phyloP scores from a whole-genome alignment of 2,797 vertebrate genomes.

The Chelon auratus region DNA sequence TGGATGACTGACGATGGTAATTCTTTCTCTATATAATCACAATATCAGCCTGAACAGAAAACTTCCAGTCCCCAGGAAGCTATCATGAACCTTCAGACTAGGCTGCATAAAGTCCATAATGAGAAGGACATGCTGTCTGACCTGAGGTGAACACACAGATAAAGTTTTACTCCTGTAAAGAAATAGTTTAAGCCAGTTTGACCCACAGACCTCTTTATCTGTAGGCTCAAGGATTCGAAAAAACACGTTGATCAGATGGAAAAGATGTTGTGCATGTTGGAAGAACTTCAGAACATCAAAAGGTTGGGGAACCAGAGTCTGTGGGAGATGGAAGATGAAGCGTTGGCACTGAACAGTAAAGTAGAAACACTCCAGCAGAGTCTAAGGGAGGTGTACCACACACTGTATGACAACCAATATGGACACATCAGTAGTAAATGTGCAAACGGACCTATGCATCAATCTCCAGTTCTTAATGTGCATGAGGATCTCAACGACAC shows the following conservation, averaged over 20 bases:
- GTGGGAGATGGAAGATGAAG: constrained; percentile 78
- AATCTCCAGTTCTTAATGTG: constrained; percentile 63
- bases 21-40: constrained; percentile 8
- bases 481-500: constrained; percentile 50
- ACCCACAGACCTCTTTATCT: constrained; percentile 43
- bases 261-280: constrained; percentile 82
- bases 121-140: constrained; percentile 81
- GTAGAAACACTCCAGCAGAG: constrained; percentile 73
- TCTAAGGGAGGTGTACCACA: constrained; percentile 77
- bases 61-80: constrained; percentile 68
- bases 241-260: constrained; percentile 80
- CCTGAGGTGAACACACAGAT: constrained; percentile 79
- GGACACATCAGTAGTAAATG: constrained; percentile 55
- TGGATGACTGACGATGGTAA: not conserved
- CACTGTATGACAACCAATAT: constrained; percentile 65
- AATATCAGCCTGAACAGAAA: constrained; percentile 76
- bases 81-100: constrained; percentile 79
- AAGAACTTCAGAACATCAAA: constrained; percentile 83
- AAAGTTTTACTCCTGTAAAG: not conserved
- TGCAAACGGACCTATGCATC: constrained; percentile 30
- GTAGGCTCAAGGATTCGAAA: constrained; percentile 82
- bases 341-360: constrained; percentile 76
- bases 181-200: constrained; percentile 9
- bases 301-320: constrained; percentile 80
- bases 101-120: constrained; percentile 80